These are phyloP conservation scores for Trigoniulus corallinus DNA, from an alignment of 1,140 invertebrate genomes.

Conservation along the genomic window DNA sequence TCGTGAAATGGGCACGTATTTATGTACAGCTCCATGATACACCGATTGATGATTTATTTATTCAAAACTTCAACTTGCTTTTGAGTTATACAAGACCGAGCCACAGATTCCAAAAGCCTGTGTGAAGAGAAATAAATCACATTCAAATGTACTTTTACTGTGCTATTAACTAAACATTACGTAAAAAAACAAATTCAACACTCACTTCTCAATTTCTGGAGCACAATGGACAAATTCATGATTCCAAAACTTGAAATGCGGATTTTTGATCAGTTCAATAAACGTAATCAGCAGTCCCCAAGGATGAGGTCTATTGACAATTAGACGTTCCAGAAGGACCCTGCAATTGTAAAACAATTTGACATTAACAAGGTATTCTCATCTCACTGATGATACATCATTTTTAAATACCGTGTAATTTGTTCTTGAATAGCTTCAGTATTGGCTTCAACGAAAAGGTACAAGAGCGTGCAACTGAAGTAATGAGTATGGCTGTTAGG, in stretches of 20 bases:
- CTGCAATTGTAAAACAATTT: slow-evolving; percentile 28
- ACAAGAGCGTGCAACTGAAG: slow-evolving; percentile 91
- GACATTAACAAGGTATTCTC: background rate
- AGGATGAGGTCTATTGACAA: slow-evolving; percentile 95
- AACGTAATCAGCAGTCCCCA: slow-evolving; percentile 98
- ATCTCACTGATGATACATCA: background rate
- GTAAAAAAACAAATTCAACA: slow-evolving; percentile 12
- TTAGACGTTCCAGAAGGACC: slow-evolving; percentile 87
- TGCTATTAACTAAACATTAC: background rate
- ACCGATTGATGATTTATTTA: background rate
- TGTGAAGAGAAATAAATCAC: slow-evolving; percentile 24
- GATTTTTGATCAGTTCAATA: slow-evolving; percentile 97
- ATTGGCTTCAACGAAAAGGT: slow-evolving; percentile 95
- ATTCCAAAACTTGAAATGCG: slow-evolving; percentile 96
- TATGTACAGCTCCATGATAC: background rate
- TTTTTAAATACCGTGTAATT: slow-evolving; percentile 34
- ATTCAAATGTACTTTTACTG: slow-evolving; percentile 11
- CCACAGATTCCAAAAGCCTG: slow-evolving; percentile 82
- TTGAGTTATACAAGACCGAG: slow-evolving; percentile 78
- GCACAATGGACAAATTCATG: slow-evolving; percentile 99
- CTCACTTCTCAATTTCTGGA: slow-evolving; percentile 94
- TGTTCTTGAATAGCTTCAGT: slow-evolving; percentile 85
- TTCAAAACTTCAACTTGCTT: slow-evolving; percentile 26
- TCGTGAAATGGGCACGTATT: background rate
- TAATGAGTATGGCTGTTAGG: slow-evolving; percentile 99